Percentiles rank a stretch among this genome's conserved stretches.
These are phyloP conservation scores for Yponomeuta evonymella DNA, from an alignment of 2,888 invertebrate genomes.

Conservation along the genomic window DNA sequence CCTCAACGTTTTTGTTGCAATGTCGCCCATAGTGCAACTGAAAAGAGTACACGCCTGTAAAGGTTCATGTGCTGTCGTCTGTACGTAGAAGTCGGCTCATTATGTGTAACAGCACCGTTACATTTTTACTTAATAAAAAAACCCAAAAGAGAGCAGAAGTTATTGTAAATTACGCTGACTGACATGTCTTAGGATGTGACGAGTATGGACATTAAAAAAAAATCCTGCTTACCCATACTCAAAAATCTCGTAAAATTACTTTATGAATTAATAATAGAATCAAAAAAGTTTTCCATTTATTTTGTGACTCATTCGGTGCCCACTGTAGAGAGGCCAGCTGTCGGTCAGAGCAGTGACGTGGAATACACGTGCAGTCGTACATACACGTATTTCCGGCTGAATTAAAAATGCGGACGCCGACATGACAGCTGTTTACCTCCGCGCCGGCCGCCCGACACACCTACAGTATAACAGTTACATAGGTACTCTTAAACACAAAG, in stretches of 20 bases:
- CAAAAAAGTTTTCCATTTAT: not conserved
- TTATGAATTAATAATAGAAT: not conserved
- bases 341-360: constrained; percentile 14
- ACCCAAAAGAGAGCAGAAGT: too few species aligned
- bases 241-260: not conserved
- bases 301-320: constrained; percentile 12
- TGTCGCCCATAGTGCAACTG: not conserved
- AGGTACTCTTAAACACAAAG: too few species aligned
- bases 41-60: too few species aligned
- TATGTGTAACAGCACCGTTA: not conserved
- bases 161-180: too few species aligned
- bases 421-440: constrained; percentile 36
- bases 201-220: too few species aligned
- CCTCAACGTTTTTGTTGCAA: not conserved
- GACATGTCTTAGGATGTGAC: too few species aligned
- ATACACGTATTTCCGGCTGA: constrained; percentile 25
- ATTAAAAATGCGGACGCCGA: constrained; percentile 34
- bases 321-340: constrained; percentile 17
- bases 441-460: constrained; percentile 15
- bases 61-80: not conserved
- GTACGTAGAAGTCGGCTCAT: not conserved
- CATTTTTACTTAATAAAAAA: not conserved
- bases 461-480: not conserved
- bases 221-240: too few species aligned
- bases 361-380: not conserved